Evolutionary conservation across 2,888 invertebrate genomes (phyloP), one percentile per base, ranked within the genome.

Genomic region (Sphecodes monilicornis): DNA sequence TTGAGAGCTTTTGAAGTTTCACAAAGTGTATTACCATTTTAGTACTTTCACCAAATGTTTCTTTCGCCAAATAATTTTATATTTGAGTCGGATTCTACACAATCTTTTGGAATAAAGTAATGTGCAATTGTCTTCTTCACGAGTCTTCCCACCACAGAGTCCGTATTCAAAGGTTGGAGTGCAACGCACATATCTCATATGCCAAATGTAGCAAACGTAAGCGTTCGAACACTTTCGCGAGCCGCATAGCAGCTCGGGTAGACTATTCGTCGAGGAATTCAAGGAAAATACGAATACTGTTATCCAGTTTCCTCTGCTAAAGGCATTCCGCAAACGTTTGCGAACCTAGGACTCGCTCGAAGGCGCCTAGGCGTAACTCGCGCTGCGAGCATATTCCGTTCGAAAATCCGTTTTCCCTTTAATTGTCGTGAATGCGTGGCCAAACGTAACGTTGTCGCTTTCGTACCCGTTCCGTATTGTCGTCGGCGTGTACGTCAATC

Each of bases 221-320:
- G 60, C 60, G 60, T 60, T 60, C 60, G 60, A 60, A 60, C 29
- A 60, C 29, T 60, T 60, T 60, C 60, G 60, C 60, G 60, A 29
- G 60, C 60, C 60, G 26, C 60, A 29, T 29, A 60, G 60, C 60
- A 60, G 16, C 29, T 11, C 50, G 50, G 50, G 29, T 16, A 32
- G 43, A 32, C 43, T 29, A 72, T 72, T 72, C 46, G 72, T 26
- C 22, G 72, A 41, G 72, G 72, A 46, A 50, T 72, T 32, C 50
- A 22, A 29, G 36, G 46, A 50, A 72, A 50, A 46, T 32, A 32
- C 36, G n/a, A 50, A 72, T 72, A 32, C 18, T n/a, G n/a, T 74
- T 57, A 22, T 74, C 39, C 36, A 36, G 50, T 50, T 50, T 29
- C 60, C 60, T 60, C 26, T 60, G 29, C 26, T 60, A 60, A 60